Conservation (phyloP, 1,140 invertebrate species). For the Drosophila littoralis region DNA sequence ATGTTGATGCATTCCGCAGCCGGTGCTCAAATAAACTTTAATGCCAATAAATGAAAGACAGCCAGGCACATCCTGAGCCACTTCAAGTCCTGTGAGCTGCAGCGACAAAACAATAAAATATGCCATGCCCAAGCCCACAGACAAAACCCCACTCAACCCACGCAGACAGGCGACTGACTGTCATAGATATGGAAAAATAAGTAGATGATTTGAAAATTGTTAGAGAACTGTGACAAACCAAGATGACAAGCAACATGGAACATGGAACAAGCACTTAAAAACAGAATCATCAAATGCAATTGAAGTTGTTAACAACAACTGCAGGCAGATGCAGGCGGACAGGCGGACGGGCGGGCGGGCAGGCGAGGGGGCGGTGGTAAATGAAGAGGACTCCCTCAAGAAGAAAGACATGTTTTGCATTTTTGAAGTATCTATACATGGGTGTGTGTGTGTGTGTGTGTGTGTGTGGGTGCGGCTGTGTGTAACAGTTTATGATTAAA, state of each 20-base stretch:
- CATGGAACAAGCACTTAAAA: slow-evolving; percentile 47
- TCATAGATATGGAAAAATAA: slow-evolving; percentile 17
- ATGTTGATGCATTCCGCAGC: slow-evolving; percentile 6
- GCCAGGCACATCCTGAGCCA: slow-evolving; percentile 14
- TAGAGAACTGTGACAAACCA: slow-evolving; percentile 56
- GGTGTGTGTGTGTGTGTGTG: not conserved
- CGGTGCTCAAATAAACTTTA: slow-evolving; percentile 43
- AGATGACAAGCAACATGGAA: slow-evolving; percentile 43
- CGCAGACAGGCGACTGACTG: not conserved
- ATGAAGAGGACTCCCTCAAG: not conserved
- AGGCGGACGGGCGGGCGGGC: too few relatives aligned
- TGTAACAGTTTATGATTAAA: slow-evolving; percentile 67
- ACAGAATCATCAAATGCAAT: slow-evolving; percentile 70
- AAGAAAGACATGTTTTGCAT: slow-evolving; percentile 54
- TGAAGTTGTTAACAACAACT: slow-evolving; percentile 65
- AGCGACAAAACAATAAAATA: slow-evolving; percentile 64
- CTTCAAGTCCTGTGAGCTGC: slow-evolving; percentile 53
- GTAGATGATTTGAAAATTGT: slow-evolving; percentile 18
- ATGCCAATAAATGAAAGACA: slow-evolving; percentile 48
- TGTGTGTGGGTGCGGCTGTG: slow-evolving; percentile 8
- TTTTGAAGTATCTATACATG: slow-evolving; percentile 38
- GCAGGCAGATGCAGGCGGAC: slow-evolving; percentile 38
- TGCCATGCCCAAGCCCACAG: not conserved
- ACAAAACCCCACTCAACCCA: not conserved
- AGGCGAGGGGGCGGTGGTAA: not conserved